Evolutionary conservation across 2,797 vertebrate genomes (phyloP).

Genomic region (Catamblyrhynchus diadema): DNA sequence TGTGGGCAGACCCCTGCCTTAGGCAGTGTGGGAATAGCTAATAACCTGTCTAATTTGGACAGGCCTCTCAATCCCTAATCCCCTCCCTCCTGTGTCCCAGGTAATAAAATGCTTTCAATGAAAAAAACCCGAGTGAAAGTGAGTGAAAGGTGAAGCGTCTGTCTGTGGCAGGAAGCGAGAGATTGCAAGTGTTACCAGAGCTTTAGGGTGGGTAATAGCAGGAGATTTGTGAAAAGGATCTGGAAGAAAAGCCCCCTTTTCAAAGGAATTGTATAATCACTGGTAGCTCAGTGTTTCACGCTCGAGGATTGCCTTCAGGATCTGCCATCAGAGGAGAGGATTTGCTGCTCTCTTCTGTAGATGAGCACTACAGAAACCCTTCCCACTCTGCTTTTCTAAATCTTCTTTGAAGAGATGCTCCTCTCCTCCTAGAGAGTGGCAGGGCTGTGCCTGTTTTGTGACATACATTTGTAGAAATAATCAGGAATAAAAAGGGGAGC

Average conservation of each 20-base stretch:
- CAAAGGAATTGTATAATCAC: constrained; percentile 25
- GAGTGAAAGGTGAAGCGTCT: neutral
- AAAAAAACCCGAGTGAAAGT: neutral
- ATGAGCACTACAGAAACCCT: neutral
- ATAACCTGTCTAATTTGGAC: neutral
- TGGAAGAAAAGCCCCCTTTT: constrained; percentile 17
- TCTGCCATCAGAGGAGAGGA: constrained; percentile 6
- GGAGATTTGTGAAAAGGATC: constrained; percentile 35
- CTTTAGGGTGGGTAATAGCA: constrained; percentile 30
- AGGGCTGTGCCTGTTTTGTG: neutral
- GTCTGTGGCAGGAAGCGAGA: neutral
- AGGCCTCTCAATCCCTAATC: neutral
- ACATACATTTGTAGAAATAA: neutral
- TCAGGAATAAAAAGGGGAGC: neutral
- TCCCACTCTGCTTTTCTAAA: neutral
- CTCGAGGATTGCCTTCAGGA: neutral
- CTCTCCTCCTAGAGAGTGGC: neutral
- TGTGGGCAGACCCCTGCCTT: neutral
- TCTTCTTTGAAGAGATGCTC: neutral
- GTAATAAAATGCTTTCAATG: accelerated
- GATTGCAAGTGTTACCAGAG: constrained; percentile 8
- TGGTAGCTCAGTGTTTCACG: neutral
- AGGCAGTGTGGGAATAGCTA: neutral
- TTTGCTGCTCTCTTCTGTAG: constrained; percentile 11
- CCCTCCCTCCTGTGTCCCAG: neutral